These are phyloP conservation scores for Cottus gobio DNA, from an alignment of 2,113 vertebrate species.

Conservation along the genomic window DNA sequence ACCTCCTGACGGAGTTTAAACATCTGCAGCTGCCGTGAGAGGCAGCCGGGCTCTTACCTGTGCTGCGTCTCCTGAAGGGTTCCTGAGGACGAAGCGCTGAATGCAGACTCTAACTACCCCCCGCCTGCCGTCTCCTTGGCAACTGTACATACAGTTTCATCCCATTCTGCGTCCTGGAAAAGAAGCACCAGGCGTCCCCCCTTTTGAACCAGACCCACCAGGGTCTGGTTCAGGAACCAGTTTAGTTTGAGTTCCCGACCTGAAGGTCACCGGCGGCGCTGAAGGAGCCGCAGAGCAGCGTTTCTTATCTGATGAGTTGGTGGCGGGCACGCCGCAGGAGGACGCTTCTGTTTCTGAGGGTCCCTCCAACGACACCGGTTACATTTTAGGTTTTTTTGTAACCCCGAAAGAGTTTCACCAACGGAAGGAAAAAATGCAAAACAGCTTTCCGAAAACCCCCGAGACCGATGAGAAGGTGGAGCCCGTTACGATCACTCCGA, in stretches of 20 bases:
- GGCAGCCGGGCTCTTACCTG: conserved; percentile 4
- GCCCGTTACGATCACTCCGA: conserved; percentile 9
- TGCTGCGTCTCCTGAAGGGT: conserved; percentile 30
- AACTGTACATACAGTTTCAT: conserved; percentile 66
- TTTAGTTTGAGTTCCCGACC: conserved; percentile 1
- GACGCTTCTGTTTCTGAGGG: background rate
- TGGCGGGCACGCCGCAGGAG: background rate
- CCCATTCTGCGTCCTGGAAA: conserved; percentile 48
- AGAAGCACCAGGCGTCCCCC: conserved; percentile 23
- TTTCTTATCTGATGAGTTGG: conserved; percentile 54
- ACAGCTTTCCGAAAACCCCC: no score
- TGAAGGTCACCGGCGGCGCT: conserved; percentile 72
- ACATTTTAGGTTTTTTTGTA: background rate
- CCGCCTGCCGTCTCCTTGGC: conserved; percentile 68
- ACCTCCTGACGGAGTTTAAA: background rate
- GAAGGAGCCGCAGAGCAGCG: conserved; percentile 56
- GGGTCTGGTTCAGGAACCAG: background rate
- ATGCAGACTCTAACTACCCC: conserved; percentile 46
- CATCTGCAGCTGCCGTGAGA: background rate
- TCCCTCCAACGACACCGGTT: background rate
- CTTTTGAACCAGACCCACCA: background rate
- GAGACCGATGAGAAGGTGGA: background rate
- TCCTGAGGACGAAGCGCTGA: conserved; percentile 38
- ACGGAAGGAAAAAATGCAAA: background rate
- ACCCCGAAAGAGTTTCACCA: conserved; percentile 9